phyloP scores from a whole-genome alignment of 2,888 invertebrate species.

The Aproaerema taeniolella region DNA sequence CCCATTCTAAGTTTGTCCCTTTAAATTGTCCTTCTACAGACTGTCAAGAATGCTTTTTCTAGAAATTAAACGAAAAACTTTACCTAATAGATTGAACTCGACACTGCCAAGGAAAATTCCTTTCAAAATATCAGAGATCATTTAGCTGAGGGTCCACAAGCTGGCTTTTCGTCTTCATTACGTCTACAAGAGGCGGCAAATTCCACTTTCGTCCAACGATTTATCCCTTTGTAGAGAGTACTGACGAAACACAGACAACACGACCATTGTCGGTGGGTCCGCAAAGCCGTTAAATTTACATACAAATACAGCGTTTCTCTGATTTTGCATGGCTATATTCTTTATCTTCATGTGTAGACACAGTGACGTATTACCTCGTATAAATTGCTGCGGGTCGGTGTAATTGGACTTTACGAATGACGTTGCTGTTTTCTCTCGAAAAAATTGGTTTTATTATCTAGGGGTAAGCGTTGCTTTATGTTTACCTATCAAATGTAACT shows the following conservation, averaged over 20 bases:
- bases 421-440: neutral
- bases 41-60: too few species aligned
- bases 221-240: constrained; percentile 13
- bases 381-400: constrained; percentile 8
- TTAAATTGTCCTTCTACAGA: too few species aligned
- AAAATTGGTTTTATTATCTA: too few species aligned
- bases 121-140: too few species aligned
- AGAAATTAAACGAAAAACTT: too few species aligned
- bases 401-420: constrained; percentile 5
- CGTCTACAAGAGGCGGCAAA: constrained; percentile 8
- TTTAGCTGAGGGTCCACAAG: too few species aligned
- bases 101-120: too few species aligned
- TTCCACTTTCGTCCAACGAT: constrained; percentile 12
- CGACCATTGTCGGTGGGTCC: constrained; percentile 10
- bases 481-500: too few species aligned
- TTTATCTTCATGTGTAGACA: constrained; percentile 13
- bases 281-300: constrained; percentile 15
- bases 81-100: too few species aligned
- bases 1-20: too few species aligned
- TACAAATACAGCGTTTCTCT: constrained; percentile 15
- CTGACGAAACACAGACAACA: constrained; percentile 16
- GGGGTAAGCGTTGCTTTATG: too few species aligned
- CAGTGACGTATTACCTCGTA: constrained; percentile 10
- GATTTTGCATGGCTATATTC: constrained; percentile 18
- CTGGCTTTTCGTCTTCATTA: constrained; percentile 10